These are phyloP conservation scores for Caenorhabditis elegans DNA, from an alignment of 1,140 invertebrate species.

Conservation along the genomic window WBcel235 BX284604.4:7337001-7337500, in stretches of 20 bases:
- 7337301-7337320: not conserved
- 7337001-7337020: not conserved
- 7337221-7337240: not conserved
- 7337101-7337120: not conserved
- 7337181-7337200: not conserved
- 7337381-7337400: not conserved
- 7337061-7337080: not conserved
- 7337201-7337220: not conserved
- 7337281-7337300: not conserved
- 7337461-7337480: not conserved
- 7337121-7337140: not conserved
- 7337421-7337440: not conserved
- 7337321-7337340: not conserved
- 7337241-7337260: not conserved
- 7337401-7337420: not conserved
- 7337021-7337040: conserved; percentile 3
- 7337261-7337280: not conserved
- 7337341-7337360: not conserved
- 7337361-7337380: not conserved
- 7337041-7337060: conserved; percentile 11
- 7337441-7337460: not conserved
- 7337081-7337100: not conserved
- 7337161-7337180: not conserved
- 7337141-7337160: not conserved
- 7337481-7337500: not conserved